Conservation (phyloP, 2,797 vertebrate species). For the Cyprinella venusta region DNA sequence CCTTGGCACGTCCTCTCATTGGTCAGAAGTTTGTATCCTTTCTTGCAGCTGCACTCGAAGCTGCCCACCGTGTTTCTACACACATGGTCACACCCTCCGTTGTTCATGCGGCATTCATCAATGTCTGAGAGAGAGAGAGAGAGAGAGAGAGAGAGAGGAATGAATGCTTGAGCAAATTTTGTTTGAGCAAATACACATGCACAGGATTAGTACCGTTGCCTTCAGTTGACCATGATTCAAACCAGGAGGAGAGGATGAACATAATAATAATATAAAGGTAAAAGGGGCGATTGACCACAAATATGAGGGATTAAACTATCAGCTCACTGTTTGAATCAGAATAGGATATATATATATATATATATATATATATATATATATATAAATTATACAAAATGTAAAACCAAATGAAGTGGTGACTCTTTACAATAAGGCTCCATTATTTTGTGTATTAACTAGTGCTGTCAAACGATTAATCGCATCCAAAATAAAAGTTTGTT, state of each 20-base stretch:
- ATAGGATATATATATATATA: background rate
- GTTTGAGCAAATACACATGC: conserved; percentile 24
- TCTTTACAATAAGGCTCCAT: too few species aligned
- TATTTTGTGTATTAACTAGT: too few species aligned
- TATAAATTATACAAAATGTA: background rate
- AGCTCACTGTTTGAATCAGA: background rate
- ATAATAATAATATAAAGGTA: conserved; percentile 25
- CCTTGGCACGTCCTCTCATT: conserved; percentile 97
- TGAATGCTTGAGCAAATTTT: background rate
- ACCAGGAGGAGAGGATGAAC: conserved; percentile 4
- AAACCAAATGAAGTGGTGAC: too few species aligned
- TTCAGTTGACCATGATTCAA: conserved; percentile 23
- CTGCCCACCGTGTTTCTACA: conserved; percentile 98
- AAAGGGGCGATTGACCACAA: background rate
- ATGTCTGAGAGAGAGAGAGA: conserved; percentile 81
- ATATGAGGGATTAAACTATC: conserved; percentile 20
- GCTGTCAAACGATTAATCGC: too few species aligned
- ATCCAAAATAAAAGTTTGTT: too few species aligned
- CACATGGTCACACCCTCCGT: conserved; percentile 95
- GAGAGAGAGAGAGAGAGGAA: background rate
- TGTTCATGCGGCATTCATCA: conserved; percentile 93
- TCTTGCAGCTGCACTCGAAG: conserved; percentile 98
- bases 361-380: too few species aligned
- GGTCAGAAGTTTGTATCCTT: conserved; percentile 97
- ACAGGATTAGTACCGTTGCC: conserved; percentile 11